These are phyloP conservation scores for Corythoichthys haematopterus DNA, from an alignment of 2,113 vertebrate species.

Conservation along the genomic window DNA sequence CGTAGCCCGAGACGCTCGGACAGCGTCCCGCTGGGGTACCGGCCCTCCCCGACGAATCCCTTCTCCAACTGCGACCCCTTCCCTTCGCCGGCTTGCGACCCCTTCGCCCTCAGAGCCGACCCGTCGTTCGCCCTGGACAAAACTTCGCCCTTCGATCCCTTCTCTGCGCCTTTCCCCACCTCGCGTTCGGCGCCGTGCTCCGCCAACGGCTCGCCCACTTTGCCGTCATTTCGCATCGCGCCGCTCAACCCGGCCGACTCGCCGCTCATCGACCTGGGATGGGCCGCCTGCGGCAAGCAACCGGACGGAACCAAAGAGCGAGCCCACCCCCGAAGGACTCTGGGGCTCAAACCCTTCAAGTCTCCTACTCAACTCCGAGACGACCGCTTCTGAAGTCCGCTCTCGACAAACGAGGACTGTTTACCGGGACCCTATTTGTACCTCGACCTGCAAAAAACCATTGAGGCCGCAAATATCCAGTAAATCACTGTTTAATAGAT, in stretches of 20 bases:
- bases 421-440: not conserved
- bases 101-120: conserved; percentile 66
- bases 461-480: too few species aligned
- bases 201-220: conserved; percentile 71
- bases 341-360: conserved; percentile 74
- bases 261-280: conserved; percentile 67
- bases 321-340: conserved; percentile 56
- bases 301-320: conserved; percentile 68
- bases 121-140: conserved; percentile 42
- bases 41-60: conserved; percentile 77
- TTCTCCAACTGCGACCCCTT: conserved; percentile 78
- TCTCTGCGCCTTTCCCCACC: conserved; percentile 65
- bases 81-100: conserved; percentile 74
- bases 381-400: conserved; percentile 62
- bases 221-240: conserved; percentile 60
- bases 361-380: conserved; percentile 65
- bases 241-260: conserved; percentile 66
- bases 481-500: not conserved
- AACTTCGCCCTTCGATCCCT: conserved; percentile 66
- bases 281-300: conserved; percentile 52
- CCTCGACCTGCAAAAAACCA: too few species aligned
- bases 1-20: conserved; percentile 45
- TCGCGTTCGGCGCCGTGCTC: conserved; percentile 75
- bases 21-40: conserved; percentile 59
- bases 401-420: not conserved